These are phyloP conservation scores for Conchocele bisecta DNA, from an alignment of 2,888 invertebrate species.

Conservation along the genomic window DNA sequence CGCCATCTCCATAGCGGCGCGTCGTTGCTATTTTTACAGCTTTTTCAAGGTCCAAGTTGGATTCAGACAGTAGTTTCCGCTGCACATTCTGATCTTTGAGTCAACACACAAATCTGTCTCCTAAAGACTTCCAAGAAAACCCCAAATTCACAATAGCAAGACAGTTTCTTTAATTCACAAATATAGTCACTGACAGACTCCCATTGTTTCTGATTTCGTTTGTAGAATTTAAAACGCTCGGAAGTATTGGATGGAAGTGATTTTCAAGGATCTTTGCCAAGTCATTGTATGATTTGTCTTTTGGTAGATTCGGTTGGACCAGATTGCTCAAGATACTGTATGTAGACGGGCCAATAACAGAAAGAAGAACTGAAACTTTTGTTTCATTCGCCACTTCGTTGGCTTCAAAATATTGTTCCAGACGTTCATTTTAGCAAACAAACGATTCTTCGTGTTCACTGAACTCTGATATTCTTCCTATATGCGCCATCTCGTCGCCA, in stretches of 20 bases:
- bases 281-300: slow-evolving; percentile 4
- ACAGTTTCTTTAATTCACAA: slow-evolving; percentile 2
- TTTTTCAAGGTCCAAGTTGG: no score
- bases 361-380: slow-evolving; percentile 17
- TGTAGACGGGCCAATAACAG: background rate
- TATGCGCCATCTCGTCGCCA: no score
- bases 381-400: slow-evolving; percentile 14
- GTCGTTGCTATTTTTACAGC: no score
- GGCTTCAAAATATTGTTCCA: slow-evolving; percentile 9
- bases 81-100: no score
- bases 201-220: slow-evolving; percentile 16
- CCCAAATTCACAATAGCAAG: background rate
- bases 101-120: no score
- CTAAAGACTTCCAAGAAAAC: background rate
- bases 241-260: slow-evolving; percentile 24
- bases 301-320: slow-evolving; percentile 16
- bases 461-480: no score
- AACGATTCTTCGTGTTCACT: no score
- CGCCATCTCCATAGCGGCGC: background rate
- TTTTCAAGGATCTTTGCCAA: slow-evolving; percentile 4
- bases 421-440: no score
- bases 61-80: no score
- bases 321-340: slow-evolving; percentile 12
- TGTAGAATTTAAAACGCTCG: slow-evolving; percentile 33
- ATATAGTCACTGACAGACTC: slow-evolving; percentile 19